Conservation (phyloP, 1,140 invertebrate species). For the Cydia pomonella region DNA sequence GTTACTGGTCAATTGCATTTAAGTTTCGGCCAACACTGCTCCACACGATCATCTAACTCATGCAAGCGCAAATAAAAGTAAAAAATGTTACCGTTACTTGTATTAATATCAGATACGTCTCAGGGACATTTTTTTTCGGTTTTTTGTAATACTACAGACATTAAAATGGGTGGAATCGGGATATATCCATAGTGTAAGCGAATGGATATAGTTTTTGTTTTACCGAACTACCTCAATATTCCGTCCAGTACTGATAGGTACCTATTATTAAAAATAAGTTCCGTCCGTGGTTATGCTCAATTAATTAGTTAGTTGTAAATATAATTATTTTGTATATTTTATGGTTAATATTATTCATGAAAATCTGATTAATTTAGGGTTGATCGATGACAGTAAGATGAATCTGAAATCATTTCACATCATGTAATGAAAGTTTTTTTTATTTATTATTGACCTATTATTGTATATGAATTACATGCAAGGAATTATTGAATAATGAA, state of each 20-base stretch:
- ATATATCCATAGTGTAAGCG: conserved; percentile 1
- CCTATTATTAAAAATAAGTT: conserved; percentile 36
- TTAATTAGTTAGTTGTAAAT: conserved; percentile 28
- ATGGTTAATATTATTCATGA: conserved; percentile 33
- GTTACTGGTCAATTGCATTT: no score
- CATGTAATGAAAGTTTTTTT: no score
- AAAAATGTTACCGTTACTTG: no score
- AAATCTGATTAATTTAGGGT: background rate
- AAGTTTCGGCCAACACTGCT: no score
- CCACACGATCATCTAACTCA: no score
- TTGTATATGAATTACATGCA: no score
- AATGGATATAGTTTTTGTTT: conserved; percentile 33
- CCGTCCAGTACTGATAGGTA: conserved; percentile 42
- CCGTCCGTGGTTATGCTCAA: conserved; percentile 48
- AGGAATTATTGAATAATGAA: no score
- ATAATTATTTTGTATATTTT: conserved; percentile 18
- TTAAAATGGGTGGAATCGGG: conserved; percentile 12
- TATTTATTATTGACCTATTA: no score
- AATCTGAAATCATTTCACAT: no score
- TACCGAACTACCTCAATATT: conserved; percentile 59
- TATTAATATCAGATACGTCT: background rate
- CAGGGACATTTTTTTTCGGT: background rate
- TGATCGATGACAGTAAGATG: background rate
- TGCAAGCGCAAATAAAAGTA: no score
- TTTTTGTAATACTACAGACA: background rate